phyloP scores from a whole-genome alignment of 2,113 vertebrate genomes.

The Ophthalmolycus amberensis region DNA sequence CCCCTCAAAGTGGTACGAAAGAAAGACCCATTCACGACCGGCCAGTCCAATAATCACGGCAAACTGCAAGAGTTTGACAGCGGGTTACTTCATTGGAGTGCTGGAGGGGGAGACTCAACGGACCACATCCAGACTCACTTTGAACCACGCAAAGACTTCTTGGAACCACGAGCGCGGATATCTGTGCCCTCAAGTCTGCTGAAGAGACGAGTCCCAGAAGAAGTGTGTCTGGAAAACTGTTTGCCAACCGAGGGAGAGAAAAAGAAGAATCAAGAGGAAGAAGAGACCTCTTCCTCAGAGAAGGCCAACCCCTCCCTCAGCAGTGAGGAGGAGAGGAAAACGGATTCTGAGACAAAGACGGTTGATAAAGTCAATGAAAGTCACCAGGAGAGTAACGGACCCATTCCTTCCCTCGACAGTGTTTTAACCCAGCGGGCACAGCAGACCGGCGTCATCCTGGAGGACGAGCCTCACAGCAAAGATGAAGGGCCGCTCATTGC shows the following conservation, averaged over 20 bases:
- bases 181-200: constrained; percentile 73
- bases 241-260: constrained; percentile 73
- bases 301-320: constrained; percentile 35
- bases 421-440: constrained; percentile 80
- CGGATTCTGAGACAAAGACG: constrained; percentile 30
- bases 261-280: constrained; percentile 78
- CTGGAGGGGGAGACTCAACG: constrained; percentile 96
- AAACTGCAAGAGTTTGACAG: constrained; percentile 96
- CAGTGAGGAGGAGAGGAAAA: constrained; percentile 63
- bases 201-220: constrained; percentile 82
- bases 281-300: constrained; percentile 62
- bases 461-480: constrained; percentile 99
- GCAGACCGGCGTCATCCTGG: constrained; percentile 90
- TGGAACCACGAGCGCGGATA: constrained; percentile 82
- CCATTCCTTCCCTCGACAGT: constrained; percentile 81
- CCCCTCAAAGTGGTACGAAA: constrained; percentile 94
- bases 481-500: constrained; percentile 95
- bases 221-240: constrained; percentile 76
- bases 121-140: constrained; percentile 99
- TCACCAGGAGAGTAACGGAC: constrained; percentile 84
- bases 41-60: constrained; percentile 90
- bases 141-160: constrained; percentile 89
- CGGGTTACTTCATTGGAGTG: constrained; percentile 95
- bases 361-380: constrained; percentile 61
- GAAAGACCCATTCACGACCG: constrained; percentile 91